phyloP scores from a whole-genome alignment of 37 sponge, comb jelly and placozoan species.

The Beroe forskalii region DNA sequence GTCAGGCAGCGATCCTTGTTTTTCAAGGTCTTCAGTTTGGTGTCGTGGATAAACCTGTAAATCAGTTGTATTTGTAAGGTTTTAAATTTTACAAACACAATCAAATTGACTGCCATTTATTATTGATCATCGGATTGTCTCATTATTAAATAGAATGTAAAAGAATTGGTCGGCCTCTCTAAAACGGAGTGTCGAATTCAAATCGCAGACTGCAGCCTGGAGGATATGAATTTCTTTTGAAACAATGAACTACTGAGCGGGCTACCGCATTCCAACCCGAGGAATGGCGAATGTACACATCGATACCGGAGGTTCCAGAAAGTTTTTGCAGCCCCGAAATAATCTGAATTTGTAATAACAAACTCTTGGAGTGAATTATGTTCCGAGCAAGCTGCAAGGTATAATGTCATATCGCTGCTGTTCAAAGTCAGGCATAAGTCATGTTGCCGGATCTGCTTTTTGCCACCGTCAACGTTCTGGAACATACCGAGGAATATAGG shows the following conservation, averaged over 20 bases:
- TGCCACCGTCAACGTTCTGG: background rate
- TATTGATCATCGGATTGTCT: too few relatives aligned
- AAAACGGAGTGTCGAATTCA: too few relatives aligned
- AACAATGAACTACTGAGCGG: too few relatives aligned
- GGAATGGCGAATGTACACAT: too few relatives aligned
- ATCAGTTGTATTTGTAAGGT: too few relatives aligned
- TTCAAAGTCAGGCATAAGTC: background rate
- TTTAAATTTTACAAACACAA: too few relatives aligned
- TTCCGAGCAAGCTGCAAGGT: background rate
- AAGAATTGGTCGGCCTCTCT: too few relatives aligned
- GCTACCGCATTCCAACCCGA: too few relatives aligned
- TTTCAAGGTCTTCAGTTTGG: background rate
- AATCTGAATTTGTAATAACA: background rate
- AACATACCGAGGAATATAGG: background rate
- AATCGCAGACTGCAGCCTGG: too few relatives aligned
- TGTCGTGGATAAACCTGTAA: background rate
- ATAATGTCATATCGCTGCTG: background rate
- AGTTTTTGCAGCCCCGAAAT: background rate
- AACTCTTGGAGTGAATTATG: background rate
- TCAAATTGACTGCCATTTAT: too few relatives aligned
- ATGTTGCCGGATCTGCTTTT: background rate
- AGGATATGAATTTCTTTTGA: too few relatives aligned
- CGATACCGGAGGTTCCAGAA: background rate
- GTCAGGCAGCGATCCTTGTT: background rate
- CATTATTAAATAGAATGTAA: too few relatives aligned